These are phyloP conservation scores for Unio pictorum DNA, from an alignment of 2,888 invertebrate species.

Conservation along the genomic window DNA sequence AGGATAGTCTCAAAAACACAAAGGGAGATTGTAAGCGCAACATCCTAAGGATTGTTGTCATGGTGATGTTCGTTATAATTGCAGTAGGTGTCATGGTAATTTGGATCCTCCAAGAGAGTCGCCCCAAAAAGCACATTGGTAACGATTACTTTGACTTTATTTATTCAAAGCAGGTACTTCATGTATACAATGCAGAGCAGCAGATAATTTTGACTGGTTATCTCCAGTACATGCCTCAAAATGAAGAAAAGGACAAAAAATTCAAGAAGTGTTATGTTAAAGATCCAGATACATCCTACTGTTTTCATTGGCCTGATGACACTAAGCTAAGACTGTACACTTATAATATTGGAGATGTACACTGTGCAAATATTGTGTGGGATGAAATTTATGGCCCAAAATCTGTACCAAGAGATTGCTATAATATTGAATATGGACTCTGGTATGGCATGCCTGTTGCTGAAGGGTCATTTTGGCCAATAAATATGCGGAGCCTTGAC, in stretches of 20 bases:
- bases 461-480: conserved; percentile 37
- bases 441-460: conserved; percentile 45
- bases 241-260: conserved; percentile 20
- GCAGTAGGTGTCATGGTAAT: conserved; percentile 47
- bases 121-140: conserved; percentile 31
- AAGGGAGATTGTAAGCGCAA: conserved; percentile 33
- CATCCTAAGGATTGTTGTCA: conserved; percentile 40
- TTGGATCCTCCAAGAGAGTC: conserved; percentile 48
- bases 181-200: conserved; percentile 30
- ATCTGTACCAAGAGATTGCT: conserved; percentile 36
- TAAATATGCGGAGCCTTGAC: conserved; percentile 14
- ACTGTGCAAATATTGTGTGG: conserved; percentile 39
- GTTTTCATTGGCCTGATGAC: conserved; percentile 35
- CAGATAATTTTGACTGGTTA: conserved; percentile 28
- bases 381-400: conserved; percentile 22
- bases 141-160: conserved; percentile 43
- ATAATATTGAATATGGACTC: conserved; percentile 35
- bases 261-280: conserved; percentile 27
- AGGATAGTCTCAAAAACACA: conserved; percentile 8
- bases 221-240: conserved; percentile 19
- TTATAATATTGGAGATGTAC: conserved; percentile 22
- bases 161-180: conserved; percentile 30
- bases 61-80: conserved; percentile 41
- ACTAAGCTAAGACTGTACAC: conserved; percentile 26
- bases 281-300: conserved; percentile 22